Conservation (phyloP, 2,888 invertebrate genomes). For the Drosophila dives region DNA sequence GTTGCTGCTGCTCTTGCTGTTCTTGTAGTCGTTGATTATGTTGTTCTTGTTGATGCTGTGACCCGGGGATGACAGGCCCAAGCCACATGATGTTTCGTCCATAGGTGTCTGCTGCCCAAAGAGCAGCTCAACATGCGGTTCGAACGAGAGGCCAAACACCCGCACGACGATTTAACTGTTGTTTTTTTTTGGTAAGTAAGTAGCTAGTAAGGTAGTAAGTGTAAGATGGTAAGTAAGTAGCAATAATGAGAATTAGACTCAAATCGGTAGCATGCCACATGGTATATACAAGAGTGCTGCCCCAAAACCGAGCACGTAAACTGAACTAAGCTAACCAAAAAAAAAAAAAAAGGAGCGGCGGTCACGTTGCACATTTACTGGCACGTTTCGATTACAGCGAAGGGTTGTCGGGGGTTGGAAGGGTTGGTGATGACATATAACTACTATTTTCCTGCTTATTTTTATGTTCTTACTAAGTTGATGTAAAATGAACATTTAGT, state of each 20-base stretch:
- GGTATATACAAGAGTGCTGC: slow-evolving; percentile 32
- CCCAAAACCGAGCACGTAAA: slow-evolving; percentile 45
- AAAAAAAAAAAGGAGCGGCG: slow-evolving; percentile 60
- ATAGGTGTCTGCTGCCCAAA: slow-evolving; percentile 57
- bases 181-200: slow-evolving; percentile 34
- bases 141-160: slow-evolving; percentile 32
- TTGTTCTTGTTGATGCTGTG: slow-evolving; percentile 24
- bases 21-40: slow-evolving; percentile 24
- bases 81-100: slow-evolving; percentile 67
- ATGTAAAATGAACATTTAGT: slow-evolving; percentile 48
- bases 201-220: slow-evolving; percentile 25
- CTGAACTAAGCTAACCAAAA: slow-evolving; percentile 56
- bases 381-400: slow-evolving; percentile 64
- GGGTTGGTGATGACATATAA: slow-evolving; percentile 74
- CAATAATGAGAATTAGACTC: slow-evolving; percentile 53
- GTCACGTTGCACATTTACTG: slow-evolving; percentile 67
- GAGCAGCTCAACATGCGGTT: slow-evolving; percentile 60
- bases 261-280: slow-evolving; percentile 34
- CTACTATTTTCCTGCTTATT: slow-evolving; percentile 24
- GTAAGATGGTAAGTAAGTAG: slow-evolving; percentile 48
- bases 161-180: slow-evolving; percentile 41
- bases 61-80: slow-evolving; percentile 44
- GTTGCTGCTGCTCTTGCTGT: slow-evolving; percentile 29
- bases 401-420: slow-evolving; percentile 10
- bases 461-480: slow-evolving; percentile 27